phyloP scores from a whole-genome alignment of 1,140 invertebrate genomes.

The Caerostris darwini region DNA sequence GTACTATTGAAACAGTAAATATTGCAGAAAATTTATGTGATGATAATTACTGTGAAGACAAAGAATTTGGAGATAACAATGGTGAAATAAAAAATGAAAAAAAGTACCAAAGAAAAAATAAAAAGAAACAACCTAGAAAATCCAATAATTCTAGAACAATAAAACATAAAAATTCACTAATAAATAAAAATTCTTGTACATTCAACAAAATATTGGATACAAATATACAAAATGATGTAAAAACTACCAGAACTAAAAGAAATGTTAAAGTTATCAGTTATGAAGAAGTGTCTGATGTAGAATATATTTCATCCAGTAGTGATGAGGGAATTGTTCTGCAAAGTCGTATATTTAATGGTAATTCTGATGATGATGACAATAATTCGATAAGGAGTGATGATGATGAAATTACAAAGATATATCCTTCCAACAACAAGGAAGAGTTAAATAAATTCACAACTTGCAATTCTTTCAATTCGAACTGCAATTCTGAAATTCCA shows the following conservation, averaged over 20 bases:
- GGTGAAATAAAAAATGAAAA: not conserved
- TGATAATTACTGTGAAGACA: not conserved
- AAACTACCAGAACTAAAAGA: not conserved
- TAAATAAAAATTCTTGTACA: not conserved
- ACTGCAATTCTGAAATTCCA: not conserved
- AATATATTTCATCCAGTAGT: slow-evolving; percentile 24
- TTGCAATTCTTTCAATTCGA: too few species aligned
- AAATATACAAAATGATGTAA: not conserved
- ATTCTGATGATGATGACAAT: not conserved
- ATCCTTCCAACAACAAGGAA: too few species aligned
- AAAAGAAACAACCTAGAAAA: not conserved
- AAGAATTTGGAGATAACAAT: not conserved
- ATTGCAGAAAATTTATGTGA: not conserved
- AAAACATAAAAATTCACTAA: not conserved
- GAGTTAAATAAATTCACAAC: too few species aligned
- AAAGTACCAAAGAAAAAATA: not conserved
- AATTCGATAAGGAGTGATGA: too few species aligned
- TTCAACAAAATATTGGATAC: not conserved
- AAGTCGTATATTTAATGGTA: slow-evolving; percentile 24
- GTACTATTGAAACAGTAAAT: not conserved
- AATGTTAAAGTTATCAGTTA: not conserved
- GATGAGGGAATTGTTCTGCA: slow-evolving; percentile 43
- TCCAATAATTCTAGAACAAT: not conserved
- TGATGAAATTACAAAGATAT: too few species aligned
- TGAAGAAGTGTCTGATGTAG: not conserved